These are phyloP conservation scores for Danio jaintianensis DNA, from an alignment of 2,797 vertebrate genomes.

Conservation along the genomic window DNA sequence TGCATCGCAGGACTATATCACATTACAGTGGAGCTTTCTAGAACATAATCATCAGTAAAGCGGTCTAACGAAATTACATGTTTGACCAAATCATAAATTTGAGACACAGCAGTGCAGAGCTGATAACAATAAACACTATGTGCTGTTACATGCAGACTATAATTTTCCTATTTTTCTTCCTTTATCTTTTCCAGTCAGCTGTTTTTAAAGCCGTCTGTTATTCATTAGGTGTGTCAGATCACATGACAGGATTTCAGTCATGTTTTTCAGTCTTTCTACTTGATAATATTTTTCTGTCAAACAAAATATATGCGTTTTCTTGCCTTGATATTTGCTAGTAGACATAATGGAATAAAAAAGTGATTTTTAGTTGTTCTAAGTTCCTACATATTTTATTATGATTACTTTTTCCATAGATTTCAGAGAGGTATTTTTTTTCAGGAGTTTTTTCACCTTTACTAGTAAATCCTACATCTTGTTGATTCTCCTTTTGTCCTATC, in stretches of 20 bases:
- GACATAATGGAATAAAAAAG: background rate
- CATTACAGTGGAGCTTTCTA: background rate
- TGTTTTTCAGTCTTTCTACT: background rate
- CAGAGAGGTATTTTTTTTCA: too few species aligned
- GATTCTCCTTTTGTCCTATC: conserved; percentile 17
- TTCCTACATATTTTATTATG: background rate
- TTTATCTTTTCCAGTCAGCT: conserved; percentile 30
- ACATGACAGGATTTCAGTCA: conserved; percentile 6
- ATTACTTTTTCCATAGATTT: background rate
- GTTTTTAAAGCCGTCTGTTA: conserved; percentile 22
- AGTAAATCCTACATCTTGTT: background rate
- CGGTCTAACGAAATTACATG: background rate
- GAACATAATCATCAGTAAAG: background rate
- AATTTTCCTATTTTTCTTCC: conserved; percentile 3
- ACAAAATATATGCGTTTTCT: background rate
- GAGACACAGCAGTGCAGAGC: background rate
- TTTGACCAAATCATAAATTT: conserved; percentile 12
- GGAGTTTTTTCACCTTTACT: background rate
- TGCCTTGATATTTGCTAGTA: background rate
- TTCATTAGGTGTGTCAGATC: conserved; percentile 22
- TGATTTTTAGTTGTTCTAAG: background rate
- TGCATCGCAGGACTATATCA: background rate
- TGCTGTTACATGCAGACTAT: background rate
- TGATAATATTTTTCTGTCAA: background rate
- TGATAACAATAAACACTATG: conserved; percentile 10